These are phyloP conservation scores for Carassius carassius DNA, from an alignment of 2,113 vertebrate genomes.

Conservation along the genomic window DNA sequence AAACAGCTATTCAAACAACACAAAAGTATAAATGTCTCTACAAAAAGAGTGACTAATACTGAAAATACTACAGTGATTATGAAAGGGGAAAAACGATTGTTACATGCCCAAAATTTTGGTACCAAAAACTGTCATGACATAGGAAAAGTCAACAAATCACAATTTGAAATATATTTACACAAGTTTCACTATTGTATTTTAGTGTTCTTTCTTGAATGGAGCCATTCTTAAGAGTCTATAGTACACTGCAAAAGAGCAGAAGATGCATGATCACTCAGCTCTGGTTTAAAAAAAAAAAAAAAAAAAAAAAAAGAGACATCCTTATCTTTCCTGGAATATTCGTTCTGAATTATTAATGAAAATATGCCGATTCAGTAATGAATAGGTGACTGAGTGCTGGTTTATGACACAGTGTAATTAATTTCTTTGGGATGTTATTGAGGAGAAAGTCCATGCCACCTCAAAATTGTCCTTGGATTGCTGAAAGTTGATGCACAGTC, in stretches of 20 bases:
- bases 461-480: conserved; percentile 6
- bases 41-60: conserved; percentile 27
- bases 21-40: conserved; percentile 25
- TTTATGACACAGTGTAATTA: not conserved
- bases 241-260: not conserved
- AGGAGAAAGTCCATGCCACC: not conserved
- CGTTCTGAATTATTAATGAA: not conserved
- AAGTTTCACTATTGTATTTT: conserved; percentile 8
- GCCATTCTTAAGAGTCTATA: not conserved
- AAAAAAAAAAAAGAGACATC: not conserved
- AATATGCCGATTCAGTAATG: not conserved
- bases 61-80: conserved; percentile 34
- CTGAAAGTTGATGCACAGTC: not conserved
- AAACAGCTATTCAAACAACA: conserved; percentile 33
- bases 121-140: not conserved
- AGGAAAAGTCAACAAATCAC: not conserved
- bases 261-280: not conserved
- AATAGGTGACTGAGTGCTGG: not conserved
- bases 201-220: not conserved
- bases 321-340: not conserved
- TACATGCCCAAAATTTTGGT: not conserved
- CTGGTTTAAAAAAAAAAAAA: not conserved
- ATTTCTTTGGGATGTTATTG: not conserved
- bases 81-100: conserved; percentile 10
- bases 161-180: conserved; percentile 36